These are phyloP conservation scores for Chloebia gouldiae DNA, from an alignment of 2,113 vertebrate species.

Conservation along the genomic window DNA sequence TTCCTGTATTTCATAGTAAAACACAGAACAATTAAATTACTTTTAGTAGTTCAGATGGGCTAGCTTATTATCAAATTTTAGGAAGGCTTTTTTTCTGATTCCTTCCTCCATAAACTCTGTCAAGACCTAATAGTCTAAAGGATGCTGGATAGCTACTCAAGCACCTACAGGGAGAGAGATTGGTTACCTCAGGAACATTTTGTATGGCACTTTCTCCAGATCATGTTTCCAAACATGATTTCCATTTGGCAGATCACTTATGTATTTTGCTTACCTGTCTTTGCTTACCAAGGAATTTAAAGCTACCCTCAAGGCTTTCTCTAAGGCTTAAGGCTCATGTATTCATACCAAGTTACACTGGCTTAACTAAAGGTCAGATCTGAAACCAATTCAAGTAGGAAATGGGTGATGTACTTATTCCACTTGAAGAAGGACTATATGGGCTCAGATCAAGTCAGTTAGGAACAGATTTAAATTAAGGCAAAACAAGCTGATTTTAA, in stretches of 20 bases:
- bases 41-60: background rate
- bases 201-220: background rate
- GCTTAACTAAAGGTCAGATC: background rate
- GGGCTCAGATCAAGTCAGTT: background rate
- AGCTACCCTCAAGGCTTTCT: background rate
- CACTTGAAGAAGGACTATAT: background rate
- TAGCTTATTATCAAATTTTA: background rate
- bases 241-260: background rate
- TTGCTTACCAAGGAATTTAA: background rate
- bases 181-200: background rate
- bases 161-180: background rate
- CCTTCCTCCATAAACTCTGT: background rate
- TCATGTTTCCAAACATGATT: background rate
- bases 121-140: background rate
- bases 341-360: background rate
- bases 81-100: background rate
- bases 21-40: background rate
- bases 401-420: background rate
- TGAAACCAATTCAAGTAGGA: background rate
- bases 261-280: background rate
- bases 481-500: background rate
- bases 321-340: background rate
- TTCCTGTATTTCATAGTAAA: background rate
- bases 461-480: constrained; percentile 1
- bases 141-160: background rate